These are phyloP conservation scores for Triops cancriformis DNA, from an alignment of 1,140 invertebrate genomes.

Conservation along the genomic window DNA sequence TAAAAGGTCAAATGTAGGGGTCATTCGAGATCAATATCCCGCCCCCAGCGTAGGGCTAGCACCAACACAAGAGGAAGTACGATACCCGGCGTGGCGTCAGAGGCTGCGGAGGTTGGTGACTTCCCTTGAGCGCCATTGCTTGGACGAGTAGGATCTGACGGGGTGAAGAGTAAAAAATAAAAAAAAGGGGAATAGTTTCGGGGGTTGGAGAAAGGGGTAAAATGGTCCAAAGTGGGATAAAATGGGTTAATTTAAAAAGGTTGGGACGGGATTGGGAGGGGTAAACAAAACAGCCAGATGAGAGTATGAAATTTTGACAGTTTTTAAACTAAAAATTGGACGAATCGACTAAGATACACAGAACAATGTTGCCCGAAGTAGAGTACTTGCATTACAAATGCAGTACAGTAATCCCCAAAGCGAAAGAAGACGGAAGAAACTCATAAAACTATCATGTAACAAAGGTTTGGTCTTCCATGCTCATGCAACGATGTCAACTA, in stretches of 20 bases:
- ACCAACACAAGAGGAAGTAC: constrained; percentile 13
- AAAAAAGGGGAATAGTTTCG: not conserved
- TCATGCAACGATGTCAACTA: not conserved
- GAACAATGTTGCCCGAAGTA: too few relatives aligned
- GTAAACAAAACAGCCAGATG: constrained; percentile 4
- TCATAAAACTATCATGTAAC: too few relatives aligned
- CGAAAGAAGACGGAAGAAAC: too few relatives aligned
- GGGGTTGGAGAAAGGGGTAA: not conserved
- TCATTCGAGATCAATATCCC: constrained; percentile 13
- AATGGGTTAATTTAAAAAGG: not conserved
- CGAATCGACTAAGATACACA: too few relatives aligned
- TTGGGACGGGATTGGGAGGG: not conserved
- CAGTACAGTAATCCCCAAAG: too few relatives aligned
- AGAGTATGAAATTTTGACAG: not conserved
- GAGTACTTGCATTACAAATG: too few relatives aligned
- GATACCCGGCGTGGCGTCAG: not conserved
- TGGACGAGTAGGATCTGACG: constrained; percentile 9
- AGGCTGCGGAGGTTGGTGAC: not conserved
- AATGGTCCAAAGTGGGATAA: not conserved
- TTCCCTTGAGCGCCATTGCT: not conserved
- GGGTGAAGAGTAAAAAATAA: not conserved
- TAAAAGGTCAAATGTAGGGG: constrained; percentile 2
- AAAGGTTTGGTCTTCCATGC: too few relatives aligned
- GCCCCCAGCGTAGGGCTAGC: constrained; percentile 7
- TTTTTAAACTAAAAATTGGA: not conserved